These are phyloP conservation scores for Helicoverpa assulta DNA, from an alignment of 2,888 invertebrate species.

Conservation along the genomic window DNA sequence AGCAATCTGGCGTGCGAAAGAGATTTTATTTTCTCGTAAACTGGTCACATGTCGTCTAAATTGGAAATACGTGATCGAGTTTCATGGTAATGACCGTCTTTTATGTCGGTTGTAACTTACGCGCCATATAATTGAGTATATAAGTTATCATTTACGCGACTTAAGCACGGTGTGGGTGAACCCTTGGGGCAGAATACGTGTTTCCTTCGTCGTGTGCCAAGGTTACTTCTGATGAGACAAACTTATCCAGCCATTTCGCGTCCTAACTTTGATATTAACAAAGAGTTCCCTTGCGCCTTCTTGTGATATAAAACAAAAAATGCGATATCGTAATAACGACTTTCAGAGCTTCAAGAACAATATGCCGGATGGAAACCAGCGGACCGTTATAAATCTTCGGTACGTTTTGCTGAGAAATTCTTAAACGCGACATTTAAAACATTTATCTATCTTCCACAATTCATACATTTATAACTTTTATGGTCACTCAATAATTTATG, in stretches of 20 bases:
- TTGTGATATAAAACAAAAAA: slow-evolving; percentile 4
- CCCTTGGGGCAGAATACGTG: slow-evolving; percentile 28
- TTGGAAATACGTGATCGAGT: slow-evolving; percentile 71
- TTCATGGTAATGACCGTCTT: slow-evolving; percentile 67
- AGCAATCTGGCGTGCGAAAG: slow-evolving; percentile 43
- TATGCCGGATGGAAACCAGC: slow-evolving; percentile 9
- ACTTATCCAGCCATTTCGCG: slow-evolving; percentile 7
- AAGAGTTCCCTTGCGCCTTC: background rate
- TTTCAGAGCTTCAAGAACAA: slow-evolving; percentile 8
- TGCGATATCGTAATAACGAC: background rate
- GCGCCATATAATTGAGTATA: slow-evolving; percentile 67
- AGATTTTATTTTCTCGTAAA: slow-evolving; percentile 66
- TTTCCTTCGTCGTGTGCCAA: slow-evolving; percentile 19
- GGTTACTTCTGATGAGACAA: slow-evolving; percentile 5
- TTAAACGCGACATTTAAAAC: background rate
- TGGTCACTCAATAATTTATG: too few relatives aligned
- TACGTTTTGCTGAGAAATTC: background rate
- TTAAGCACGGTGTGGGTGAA: slow-evolving; percentile 38
- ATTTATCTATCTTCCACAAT: background rate
- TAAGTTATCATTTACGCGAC: slow-evolving; percentile 54
- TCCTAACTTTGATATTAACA: slow-evolving; percentile 20
- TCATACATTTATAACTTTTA: background rate
- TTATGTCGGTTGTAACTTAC: slow-evolving; percentile 70
- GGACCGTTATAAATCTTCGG: slow-evolving; percentile 1
- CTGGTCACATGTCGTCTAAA: slow-evolving; percentile 67